Evolutionary conservation across 1,140 invertebrate genomes (phyloP).

Genomic region (Phenacoccus solenopsis): DNA sequence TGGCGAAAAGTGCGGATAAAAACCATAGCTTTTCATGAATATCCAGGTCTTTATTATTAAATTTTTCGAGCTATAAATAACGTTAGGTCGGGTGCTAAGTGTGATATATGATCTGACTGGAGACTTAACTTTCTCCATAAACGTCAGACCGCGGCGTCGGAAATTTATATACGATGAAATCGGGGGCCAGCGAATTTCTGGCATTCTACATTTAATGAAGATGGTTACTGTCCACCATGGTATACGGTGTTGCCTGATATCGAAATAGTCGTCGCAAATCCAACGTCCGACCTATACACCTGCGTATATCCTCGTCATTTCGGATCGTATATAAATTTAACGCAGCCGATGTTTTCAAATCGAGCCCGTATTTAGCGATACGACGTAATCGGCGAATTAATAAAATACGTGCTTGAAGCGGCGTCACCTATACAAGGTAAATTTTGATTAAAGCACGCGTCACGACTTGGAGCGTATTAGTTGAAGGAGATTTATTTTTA

Average conservation of each 20-base stretch:
- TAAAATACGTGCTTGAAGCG: background rate
- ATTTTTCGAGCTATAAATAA: background rate
- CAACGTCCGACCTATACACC: too few relatives aligned
- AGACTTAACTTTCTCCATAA: conserved; percentile 2
- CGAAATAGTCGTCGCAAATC: too few relatives aligned
- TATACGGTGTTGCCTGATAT: too few relatives aligned
- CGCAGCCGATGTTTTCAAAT: too few relatives aligned
- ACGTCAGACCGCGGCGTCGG: background rate
- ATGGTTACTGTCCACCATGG: background rate
- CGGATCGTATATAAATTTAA: too few relatives aligned
- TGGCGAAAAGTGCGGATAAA: background rate
- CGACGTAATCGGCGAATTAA: background rate
- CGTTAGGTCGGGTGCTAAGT: background rate
- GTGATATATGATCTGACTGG: background rate
- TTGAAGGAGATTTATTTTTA: too few relatives aligned
- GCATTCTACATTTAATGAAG: background rate
- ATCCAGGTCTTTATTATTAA: background rate
- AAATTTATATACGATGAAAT: background rate
- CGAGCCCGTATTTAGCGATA: too few relatives aligned
- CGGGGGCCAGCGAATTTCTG: background rate
- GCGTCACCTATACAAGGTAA: background rate
- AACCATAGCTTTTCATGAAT: background rate
- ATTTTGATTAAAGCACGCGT: background rate
- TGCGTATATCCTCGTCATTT: too few relatives aligned
- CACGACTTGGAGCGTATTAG: background rate